Evolutionary conservation across 2,888 invertebrate species (phyloP), one percentile per base, ranked within the genome.

Genomic region (Polymixis flavicincta): DNA sequence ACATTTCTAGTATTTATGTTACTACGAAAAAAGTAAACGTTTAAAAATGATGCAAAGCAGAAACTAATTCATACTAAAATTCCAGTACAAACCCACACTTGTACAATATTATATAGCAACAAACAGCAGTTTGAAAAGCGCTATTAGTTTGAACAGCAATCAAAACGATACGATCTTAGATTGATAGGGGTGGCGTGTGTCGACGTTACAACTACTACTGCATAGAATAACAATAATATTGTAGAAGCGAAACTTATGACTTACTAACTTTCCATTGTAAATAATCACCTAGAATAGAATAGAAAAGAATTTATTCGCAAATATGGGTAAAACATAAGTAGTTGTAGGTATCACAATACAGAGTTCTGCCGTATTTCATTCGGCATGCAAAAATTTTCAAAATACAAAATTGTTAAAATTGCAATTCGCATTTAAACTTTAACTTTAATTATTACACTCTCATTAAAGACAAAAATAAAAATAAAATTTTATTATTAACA

Each of bases 131-230:
- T 77, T 72, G 75, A 66, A 79, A 84, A 81, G 72, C 50, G 60
- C 83, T 78, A 87, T 87, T 87, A 85, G 85, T 76, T 80, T 70
- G 85, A 82, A 75, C 74, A 75, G 85, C 87, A 87, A 85, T 85
- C 87, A 87, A 69, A 59, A 45, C 63, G 85, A 85, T 87, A 87
- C 69, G 73, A 85, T 85, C 87, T 78, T 32, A 71, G 81, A 80
- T 84, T 84, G 87, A 85, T 84, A 73, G 78, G 54, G 72, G 57
- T 70, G 72, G 74, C 87, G 85, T 69, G 74, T 68, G 59, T 48
- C 71, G 68, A 25, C 68, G 52, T 25, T n/a, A 70, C 67, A 14
- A 70, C 67, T 48, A 55, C 76, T 1, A 28, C 32, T 42, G 22
- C 42, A 73, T 19, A 63, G 73, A 72, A 9, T 32, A 63, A 55